Evolutionary conservation across 2,113 vertebrate genomes (phyloP).

Genomic region (Callopanchax toddi): DNA sequence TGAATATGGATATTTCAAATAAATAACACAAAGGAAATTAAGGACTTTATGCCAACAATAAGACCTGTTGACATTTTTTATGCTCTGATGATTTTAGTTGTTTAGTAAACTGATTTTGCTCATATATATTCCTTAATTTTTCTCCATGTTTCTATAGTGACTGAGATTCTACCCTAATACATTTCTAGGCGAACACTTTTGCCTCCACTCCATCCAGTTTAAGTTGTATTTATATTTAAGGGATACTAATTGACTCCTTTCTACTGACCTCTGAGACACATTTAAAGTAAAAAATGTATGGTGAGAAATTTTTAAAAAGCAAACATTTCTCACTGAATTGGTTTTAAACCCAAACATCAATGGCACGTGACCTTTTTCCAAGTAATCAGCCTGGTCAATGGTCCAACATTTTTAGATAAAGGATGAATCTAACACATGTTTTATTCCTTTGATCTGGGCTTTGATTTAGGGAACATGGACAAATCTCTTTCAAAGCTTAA

Average conservation of each 20-base stretch:
- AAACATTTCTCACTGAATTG: conserved; percentile 11
- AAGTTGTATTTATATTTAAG: not conserved
- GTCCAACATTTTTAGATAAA: conserved; percentile 16
- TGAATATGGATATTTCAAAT: too few relatives aligned
- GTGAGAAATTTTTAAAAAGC: conserved; percentile 15
- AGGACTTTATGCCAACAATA: too few relatives aligned
- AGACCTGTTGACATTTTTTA: too few relatives aligned
- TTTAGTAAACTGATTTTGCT: too few relatives aligned
- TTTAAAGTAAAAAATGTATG: conserved; percentile 11
- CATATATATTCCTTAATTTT: too few relatives aligned
- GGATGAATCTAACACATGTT: conserved; percentile 31
- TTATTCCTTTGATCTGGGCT: conserved; percentile 50
- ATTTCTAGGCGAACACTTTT: too few relatives aligned
- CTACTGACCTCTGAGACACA: not conserved
- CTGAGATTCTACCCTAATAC: too few relatives aligned
- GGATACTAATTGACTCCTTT: conserved; percentile 5
- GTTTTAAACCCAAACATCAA: conserved; percentile 23
- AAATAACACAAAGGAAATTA: too few relatives aligned
- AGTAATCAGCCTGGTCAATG: conserved; percentile 23
- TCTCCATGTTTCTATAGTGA: too few relatives aligned
- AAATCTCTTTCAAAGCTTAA: conserved; percentile 28
- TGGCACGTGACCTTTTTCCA: conserved; percentile 3
- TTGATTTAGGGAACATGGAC: conserved; percentile 39
- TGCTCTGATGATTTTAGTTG: too few relatives aligned
- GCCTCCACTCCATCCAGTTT: too few relatives aligned